Evolutionary conservation across 1,140 invertebrate species (phyloP), one percentile per base, ranked within the genome.

Genomic region (Patella vulgata): DNA sequence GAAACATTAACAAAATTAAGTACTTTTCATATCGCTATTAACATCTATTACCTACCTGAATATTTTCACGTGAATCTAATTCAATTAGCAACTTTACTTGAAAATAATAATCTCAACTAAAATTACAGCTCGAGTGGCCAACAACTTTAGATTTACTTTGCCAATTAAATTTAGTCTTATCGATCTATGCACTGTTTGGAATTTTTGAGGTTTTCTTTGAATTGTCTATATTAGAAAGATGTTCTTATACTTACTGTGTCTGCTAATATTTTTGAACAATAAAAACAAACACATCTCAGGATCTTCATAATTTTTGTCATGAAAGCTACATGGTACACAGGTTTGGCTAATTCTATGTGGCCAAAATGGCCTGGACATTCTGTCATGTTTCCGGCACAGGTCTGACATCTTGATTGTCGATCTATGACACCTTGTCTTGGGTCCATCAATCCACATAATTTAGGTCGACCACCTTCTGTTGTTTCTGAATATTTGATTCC

Each of bases 331-430:
- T 99, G 96, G 85, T 96, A 99, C 3, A 99, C 97, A 25, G 98
- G 98, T 84, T 99, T 99, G 0, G 96, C 92, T 51, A 99, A 86
- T 83, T 99, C 96, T 67, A 99, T 93, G 81, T 99, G 98, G n/a
- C 97, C 98, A 88, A 99, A 99, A 84, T 99, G 98, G 0, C 98
- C 98, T 19, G 97, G 96, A 85, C 98, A 99, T 83, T 99, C 96
- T 2, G 93, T 92, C 93, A 98, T 96, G 75, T 96, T 98, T 25
- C 91, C 97, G 52, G 96, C 96, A 86, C 98, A 99, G 0, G 97
- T 99, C 82, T 97, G 96, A 83, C 97, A 99, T 48, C 95, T 87
- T 8, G 83, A 77, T 11, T 89, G 91, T 68, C 96, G 88, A 78
- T 99, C 97, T 25, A 99, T 94, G 12, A 97, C 96, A 63, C 98